phyloP scores from a whole-genome alignment of 2,888 invertebrate species.

The Ectropis crepuscularia region DNA sequence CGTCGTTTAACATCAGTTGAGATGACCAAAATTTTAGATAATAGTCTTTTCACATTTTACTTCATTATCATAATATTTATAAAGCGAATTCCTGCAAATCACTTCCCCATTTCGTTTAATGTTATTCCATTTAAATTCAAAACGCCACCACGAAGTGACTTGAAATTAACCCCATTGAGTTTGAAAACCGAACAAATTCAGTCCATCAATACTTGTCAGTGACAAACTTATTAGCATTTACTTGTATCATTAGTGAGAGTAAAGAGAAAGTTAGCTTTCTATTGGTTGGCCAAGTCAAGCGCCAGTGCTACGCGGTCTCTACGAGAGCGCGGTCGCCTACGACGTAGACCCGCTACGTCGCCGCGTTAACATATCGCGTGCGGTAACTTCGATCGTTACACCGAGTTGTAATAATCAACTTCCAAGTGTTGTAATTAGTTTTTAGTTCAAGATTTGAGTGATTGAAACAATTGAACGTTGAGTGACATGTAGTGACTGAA shows the following conservation, averaged over 20 bases:
- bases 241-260: slow-evolving; percentile 51
- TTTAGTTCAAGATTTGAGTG: slow-evolving; percentile 38
- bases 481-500: slow-evolving; percentile 64
- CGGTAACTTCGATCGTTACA: slow-evolving; percentile 31
- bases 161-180: slow-evolving; percentile 20
- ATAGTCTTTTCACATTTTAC: too few species aligned
- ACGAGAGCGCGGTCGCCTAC: slow-evolving; percentile 69
- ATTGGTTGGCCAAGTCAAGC: slow-evolving; percentile 52
- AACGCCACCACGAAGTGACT: slow-evolving; percentile 11
- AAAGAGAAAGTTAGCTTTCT: slow-evolving; percentile 60
- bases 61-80: too few species aligned
- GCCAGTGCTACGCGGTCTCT: slow-evolving; percentile 70
- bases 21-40: too few species aligned
- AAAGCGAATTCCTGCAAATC: background rate
- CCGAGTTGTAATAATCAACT: slow-evolving; percentile 27
- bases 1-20: too few species aligned
- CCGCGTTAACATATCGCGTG: slow-evolving; percentile 41
- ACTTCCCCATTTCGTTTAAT: background rate
- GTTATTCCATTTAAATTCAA: slow-evolving; percentile 10
- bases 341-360: slow-evolving; percentile 60
- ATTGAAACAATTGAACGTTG: slow-evolving; percentile 36
- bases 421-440: slow-evolving; percentile 37
- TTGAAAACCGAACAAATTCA: slow-evolving; percentile 22
- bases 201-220: slow-evolving; percentile 36
- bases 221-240: slow-evolving; percentile 42